These are phyloP conservation scores for Acleris sparsana DNA, from an alignment of 2,888 invertebrate genomes.

Conservation along the genomic window DNA sequence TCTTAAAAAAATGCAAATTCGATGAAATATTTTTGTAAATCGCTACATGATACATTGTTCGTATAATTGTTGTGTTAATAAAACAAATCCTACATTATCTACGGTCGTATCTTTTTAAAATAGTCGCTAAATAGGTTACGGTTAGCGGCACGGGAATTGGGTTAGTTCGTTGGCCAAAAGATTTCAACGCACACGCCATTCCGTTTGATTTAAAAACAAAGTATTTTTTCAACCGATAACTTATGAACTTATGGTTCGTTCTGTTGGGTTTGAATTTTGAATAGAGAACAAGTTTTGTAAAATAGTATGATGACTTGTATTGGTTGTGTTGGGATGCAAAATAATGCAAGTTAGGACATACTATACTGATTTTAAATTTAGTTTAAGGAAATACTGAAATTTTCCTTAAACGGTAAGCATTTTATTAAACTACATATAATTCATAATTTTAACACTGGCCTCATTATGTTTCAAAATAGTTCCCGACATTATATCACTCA, in stretches of 20 bases:
- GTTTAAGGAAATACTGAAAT: no score
- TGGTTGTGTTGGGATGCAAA: neutral
- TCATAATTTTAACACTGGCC: no score
- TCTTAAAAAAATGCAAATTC: neutral
- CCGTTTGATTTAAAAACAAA: conserved; percentile 30
- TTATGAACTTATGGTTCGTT: neutral
- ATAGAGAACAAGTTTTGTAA: neutral
- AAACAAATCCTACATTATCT: conserved; percentile 44
- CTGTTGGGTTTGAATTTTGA: neutral
- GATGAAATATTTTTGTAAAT: neutral
- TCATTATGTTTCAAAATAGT: no score
- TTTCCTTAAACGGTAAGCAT: no score
- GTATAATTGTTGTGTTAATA: conserved; percentile 13
- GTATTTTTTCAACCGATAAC: conserved; percentile 2
- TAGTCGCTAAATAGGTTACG: conserved; percentile 54
- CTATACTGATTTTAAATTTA: no score
- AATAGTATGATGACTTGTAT: neutral
- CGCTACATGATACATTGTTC: conserved; percentile 16
- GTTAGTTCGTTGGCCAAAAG: conserved; percentile 53
- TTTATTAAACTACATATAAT: no score
- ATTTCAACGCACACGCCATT: conserved; percentile 53
- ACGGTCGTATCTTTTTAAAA: conserved; percentile 50
- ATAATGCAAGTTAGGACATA: no score
- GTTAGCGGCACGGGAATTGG: conserved; percentile 51
- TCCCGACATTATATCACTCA: neutral